Percentiles rank a stretch among this genome's conserved stretches.
phyloP scores from a whole-genome alignment of 2,113 vertebrate species.

The Papio anubis region DNA sequence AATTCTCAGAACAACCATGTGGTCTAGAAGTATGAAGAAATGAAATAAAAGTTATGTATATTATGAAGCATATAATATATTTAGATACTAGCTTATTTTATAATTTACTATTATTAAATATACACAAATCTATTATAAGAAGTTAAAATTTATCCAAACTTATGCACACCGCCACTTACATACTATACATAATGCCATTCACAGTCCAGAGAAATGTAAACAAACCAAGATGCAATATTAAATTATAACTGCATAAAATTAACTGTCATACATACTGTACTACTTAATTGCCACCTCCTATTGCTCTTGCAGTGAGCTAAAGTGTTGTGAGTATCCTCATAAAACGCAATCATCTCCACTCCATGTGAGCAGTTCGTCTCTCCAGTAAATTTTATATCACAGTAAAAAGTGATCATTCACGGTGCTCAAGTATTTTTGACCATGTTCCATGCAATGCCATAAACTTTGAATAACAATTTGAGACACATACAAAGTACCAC shows the following conservation, averaged over 20 bases:
- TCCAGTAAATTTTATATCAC: not conserved
- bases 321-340: not conserved
- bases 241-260: not conserved
- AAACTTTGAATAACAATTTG: not conserved
- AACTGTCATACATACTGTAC: not conserved
- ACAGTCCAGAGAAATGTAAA: not conserved
- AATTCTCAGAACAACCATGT: not conserved
- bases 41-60: not conserved
- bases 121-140: not conserved
- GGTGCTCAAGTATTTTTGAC: not conserved
- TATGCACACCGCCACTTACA: not conserved
- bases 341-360: not conserved
- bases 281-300: not conserved
- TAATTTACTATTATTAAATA: not conserved
- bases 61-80: not conserved
- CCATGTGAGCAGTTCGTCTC: not conserved
- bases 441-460: not conserved
- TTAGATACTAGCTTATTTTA: not conserved
- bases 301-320: not conserved
- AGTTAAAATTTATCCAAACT: not conserved
- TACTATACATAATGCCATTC: not conserved
- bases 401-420: not conserved
- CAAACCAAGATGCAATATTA: not conserved
- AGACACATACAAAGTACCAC: not conserved
- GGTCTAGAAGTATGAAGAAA: not conserved